These are phyloP conservation scores for Nysson spinosus DNA, from an alignment of 2,888 invertebrate genomes.

Conservation along the genomic window DNA sequence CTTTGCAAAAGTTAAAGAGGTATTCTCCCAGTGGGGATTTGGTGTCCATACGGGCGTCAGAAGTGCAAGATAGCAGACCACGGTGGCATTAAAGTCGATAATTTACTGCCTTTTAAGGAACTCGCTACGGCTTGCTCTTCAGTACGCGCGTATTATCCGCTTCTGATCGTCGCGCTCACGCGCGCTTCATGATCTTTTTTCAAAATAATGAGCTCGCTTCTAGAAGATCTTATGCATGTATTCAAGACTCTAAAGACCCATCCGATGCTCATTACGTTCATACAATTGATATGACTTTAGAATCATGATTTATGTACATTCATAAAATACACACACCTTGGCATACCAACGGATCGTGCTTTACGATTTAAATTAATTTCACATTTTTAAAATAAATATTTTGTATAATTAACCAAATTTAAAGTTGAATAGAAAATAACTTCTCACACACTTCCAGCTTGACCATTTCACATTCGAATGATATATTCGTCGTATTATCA, in stretches of 20 bases:
- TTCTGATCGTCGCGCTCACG: conserved; percentile 50
- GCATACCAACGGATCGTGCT: too few species aligned
- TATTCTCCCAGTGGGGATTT: conserved; percentile 51
- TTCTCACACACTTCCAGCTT: too few species aligned
- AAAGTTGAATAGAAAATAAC: too few species aligned
- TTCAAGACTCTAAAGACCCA: conserved; percentile 19
- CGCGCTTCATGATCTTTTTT: conserved; percentile 30
- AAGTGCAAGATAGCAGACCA: conserved; percentile 52
- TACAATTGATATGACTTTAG: conserved; percentile 4
- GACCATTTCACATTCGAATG: too few species aligned
- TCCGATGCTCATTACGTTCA: conserved; percentile 5
- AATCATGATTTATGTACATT: conserved; percentile 4
- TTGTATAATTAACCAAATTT: too few species aligned
- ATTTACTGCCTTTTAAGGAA: conserved; percentile 55
- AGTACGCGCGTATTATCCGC: conserved; percentile 49
- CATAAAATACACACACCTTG: too few species aligned
- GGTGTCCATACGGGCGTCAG: conserved; percentile 47
- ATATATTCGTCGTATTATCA: too few species aligned
- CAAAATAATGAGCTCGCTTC: conserved; percentile 39
- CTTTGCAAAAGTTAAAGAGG: conserved; percentile 44
- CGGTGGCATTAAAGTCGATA: conserved; percentile 54
- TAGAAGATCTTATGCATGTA: conserved; percentile 21
- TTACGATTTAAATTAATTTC: too few species aligned
- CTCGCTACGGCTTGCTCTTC: conserved; percentile 31
- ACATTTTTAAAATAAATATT: too few species aligned